These are phyloP conservation scores for Ciona savignyi DNA, from an alignment of 23 tunicate species.

Conservation along the genomic window DNA sequence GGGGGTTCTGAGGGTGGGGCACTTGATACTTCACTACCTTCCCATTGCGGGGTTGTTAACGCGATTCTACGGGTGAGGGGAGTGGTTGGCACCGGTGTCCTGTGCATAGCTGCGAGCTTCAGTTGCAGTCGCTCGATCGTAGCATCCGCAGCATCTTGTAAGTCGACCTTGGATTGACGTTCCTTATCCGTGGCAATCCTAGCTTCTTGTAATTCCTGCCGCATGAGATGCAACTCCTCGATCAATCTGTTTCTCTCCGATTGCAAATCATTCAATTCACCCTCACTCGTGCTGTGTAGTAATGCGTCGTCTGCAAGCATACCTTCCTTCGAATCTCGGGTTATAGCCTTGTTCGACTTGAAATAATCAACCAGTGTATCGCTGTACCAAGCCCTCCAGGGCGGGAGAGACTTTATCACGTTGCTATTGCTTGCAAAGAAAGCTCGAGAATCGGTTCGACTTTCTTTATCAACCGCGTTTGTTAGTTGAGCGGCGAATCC, in stretches of 20 bases:
- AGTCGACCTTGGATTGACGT: constrained; percentile 23
- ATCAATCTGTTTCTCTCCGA: constrained; percentile 20
- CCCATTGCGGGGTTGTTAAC: constrained; percentile 28
- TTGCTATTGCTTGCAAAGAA: constrained; percentile 27
- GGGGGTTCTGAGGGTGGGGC: constrained; percentile 5
- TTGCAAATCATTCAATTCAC: constrained; percentile 8
- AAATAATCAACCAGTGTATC: constrained; percentile 38
- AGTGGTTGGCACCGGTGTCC: constrained; percentile 5
- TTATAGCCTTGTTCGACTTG: constrained; percentile 3
- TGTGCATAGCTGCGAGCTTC: constrained; percentile 2
- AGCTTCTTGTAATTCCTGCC: constrained; percentile 33
- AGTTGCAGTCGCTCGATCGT: constrained; percentile 52
- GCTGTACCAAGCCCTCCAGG: constrained; percentile 85
- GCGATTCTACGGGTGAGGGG: constrained; percentile 15
- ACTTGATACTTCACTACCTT: constrained; percentile 39
- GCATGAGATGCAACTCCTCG: constrained; percentile 31
- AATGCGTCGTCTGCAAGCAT: not conserved
- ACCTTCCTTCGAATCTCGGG: not conserved
- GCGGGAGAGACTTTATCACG: constrained; percentile 29
- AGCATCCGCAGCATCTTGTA: constrained; percentile 54
- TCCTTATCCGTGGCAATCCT: constrained; percentile 8
- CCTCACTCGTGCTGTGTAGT: not conserved
- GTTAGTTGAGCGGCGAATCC: not conserved
- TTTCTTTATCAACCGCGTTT: constrained; percentile 1
- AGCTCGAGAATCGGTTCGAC: not conserved